Evolutionary conservation across 2,113 vertebrate species (phyloP), one percentile per base, ranked within the genome.

Genomic region (Hiodon alosoides): DNA sequence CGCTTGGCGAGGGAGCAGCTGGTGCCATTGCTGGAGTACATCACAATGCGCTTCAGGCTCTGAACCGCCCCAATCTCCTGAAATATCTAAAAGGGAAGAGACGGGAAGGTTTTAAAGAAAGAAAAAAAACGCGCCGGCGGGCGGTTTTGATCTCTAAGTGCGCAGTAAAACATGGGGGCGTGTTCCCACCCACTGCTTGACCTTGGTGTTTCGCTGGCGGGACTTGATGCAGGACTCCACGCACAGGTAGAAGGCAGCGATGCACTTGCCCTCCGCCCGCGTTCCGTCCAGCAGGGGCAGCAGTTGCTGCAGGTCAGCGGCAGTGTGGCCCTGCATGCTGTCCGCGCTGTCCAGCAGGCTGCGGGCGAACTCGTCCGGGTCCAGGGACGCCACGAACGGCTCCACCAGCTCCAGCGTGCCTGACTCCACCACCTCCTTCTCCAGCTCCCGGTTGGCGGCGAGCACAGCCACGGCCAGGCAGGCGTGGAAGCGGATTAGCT

Each of bases 341-440:
- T 99, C 95, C 0, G 90, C 87, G 78, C 94, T 94, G 83, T 92
- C 94, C 88, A 94, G 74, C 82, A 96, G 86, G 81, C 85, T 89
- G 2, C 91, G 87, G 2, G 95, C 94, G 0, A 98, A 98, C 71
- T 85, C 90, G 54, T 94, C 93, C 0, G 96, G 94, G 76, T 98
- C 94, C 84, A 99, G 83, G 0, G 96, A 96, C 47, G 95, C 94
- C 0, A 98, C 95, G 73, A 98, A 98, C 0, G 97, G 97, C 87
- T 99, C 97, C 81, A 99, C 97, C 64, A 99, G 90, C 0, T 96
- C 96, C 89, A 99, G 79, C 0, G 97, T 99, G 7, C 97, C 97
- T 0, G 97, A 99, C 57, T 91, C 90, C 84, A 98, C 97, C 86
- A 99, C 97, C 86, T 99, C 95, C 47, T 92, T 93, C 90, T 99